These are phyloP conservation scores for Otis tarda DNA, from an alignment of 2,113 vertebrate species.

Conservation along the genomic window DNA sequence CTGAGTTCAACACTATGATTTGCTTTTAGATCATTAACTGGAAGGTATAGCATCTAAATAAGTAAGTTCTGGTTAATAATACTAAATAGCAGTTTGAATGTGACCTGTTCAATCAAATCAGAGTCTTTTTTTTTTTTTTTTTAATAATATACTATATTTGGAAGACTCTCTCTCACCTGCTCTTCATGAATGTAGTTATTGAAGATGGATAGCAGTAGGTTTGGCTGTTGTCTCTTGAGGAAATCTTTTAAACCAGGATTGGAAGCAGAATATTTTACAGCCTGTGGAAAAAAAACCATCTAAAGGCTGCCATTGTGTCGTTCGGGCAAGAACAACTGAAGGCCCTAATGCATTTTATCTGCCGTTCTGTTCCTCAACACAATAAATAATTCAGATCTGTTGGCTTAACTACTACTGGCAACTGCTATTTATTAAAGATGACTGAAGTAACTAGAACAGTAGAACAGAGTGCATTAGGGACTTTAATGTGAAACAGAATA, in stretches of 20 bases:
- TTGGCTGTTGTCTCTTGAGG: conserved; percentile 24
- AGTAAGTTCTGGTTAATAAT: background rate
- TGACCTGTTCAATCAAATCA: background rate
- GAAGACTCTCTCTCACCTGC: background rate
- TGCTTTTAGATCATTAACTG: background rate
- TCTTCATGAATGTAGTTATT: background rate
- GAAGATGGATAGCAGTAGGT: background rate
- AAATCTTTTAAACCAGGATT: conserved; percentile 13
- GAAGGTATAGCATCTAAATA: background rate
- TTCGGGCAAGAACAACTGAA: conserved; percentile 30
- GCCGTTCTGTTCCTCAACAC: conserved; percentile 41
- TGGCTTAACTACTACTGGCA: conserved; percentile 68
- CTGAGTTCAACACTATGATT: background rate
- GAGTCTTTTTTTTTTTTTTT: background rate
- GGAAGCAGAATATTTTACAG: conserved; percentile 20
- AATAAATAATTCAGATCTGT: conserved; percentile 67
- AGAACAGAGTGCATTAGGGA: conserved; percentile 57
- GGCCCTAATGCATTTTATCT: conserved; percentile 55
- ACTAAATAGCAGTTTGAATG: background rate
- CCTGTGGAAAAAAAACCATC: background rate
- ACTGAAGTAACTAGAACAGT: conserved; percentile 57
- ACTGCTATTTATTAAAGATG: conserved; percentile 67
- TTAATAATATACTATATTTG: background rate
- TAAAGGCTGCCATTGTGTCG: conserved; percentile 11
- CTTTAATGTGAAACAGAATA: conserved; percentile 22